Conservation (phyloP, 2,888 invertebrate genomes). For the Spodoptera exigua region DNA sequence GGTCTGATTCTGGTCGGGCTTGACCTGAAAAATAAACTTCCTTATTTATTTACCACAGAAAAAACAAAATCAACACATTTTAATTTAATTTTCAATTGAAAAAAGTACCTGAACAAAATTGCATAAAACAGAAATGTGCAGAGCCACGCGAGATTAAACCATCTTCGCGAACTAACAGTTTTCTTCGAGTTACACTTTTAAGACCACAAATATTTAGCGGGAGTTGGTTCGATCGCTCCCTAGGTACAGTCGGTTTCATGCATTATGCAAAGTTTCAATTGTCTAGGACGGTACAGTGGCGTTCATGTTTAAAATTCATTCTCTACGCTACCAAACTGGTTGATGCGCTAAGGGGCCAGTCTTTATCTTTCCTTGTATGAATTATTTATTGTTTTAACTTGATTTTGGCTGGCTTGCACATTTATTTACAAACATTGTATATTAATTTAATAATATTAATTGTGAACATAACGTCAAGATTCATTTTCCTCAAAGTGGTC, state of each 20-base stretch:
- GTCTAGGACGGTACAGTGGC: conserved; percentile 67
- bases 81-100: conserved; percentile 6
- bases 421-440: background rate
- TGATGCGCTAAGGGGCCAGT: conserved; percentile 60
- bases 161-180: conserved; percentile 51
- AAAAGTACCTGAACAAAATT: conserved; percentile 24
- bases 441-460: no score
- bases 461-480: no score
- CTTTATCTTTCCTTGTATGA: conserved; percentile 66
- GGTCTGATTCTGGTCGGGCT: no score
- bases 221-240: conserved; percentile 62
- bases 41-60: background rate
- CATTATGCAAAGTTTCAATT: conserved; percentile 83
- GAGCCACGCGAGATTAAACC: conserved; percentile 39
- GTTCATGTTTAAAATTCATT: conserved; percentile 77
- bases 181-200: conserved; percentile 56
- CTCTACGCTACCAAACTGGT: conserved; percentile 58
- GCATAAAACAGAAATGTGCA: conserved; percentile 28
- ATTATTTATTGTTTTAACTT: conserved; percentile 31
- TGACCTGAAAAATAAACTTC: background rate
- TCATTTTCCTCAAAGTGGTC: no score
- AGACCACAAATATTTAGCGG: conserved; percentile 69
- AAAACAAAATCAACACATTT: background rate
- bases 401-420: conserved; percentile 10
- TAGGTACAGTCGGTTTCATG: conserved; percentile 68